These are phyloP conservation scores for Trialeurodes vaporariorum DNA, from an alignment of 1,140 invertebrate species.

Conservation along the genomic window DNA sequence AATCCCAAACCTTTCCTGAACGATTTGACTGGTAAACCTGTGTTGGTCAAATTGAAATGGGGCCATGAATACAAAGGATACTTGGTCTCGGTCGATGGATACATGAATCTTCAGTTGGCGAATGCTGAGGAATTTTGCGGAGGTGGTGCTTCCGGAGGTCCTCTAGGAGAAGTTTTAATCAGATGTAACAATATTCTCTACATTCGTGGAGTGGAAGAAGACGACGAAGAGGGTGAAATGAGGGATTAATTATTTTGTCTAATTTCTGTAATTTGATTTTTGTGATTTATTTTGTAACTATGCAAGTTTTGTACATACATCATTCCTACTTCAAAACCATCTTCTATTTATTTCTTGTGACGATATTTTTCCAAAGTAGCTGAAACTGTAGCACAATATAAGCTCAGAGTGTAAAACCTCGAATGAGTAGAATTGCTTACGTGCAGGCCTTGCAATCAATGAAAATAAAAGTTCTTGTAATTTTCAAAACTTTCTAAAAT, in stretches of 20 bases:
- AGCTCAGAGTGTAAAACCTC: no score
- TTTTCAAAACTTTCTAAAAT: no score
- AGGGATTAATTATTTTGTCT: conserved; percentile 54
- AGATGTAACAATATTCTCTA: conserved; percentile 98
- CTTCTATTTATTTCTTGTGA: no score
- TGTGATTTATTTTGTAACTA: neutral
- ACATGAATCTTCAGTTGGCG: conserved; percentile 98
- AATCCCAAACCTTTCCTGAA: conserved; percentile 99
- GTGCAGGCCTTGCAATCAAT: no score
- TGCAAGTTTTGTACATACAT: no score
- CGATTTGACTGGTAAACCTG: conserved; percentile 91
- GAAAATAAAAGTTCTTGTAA: no score
- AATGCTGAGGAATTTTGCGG: conserved; percentile 98
- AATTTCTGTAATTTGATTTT: neutral
- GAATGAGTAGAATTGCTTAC: no score
- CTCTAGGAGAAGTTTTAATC: conserved; percentile 94
- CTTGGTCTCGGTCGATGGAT: conserved; percentile 93
- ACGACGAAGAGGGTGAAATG: conserved; percentile 96
- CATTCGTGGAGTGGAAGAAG: conserved; percentile 89
- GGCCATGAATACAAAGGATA: conserved; percentile 99
- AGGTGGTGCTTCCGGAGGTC: conserved; percentile 69
- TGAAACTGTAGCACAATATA: no score
- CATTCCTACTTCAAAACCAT: no score
- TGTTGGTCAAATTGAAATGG: conserved; percentile 98
- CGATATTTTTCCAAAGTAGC: no score